Conservation (phyloP, 2,797 vertebrate genomes). For the Propithecus deckenii region DNA sequence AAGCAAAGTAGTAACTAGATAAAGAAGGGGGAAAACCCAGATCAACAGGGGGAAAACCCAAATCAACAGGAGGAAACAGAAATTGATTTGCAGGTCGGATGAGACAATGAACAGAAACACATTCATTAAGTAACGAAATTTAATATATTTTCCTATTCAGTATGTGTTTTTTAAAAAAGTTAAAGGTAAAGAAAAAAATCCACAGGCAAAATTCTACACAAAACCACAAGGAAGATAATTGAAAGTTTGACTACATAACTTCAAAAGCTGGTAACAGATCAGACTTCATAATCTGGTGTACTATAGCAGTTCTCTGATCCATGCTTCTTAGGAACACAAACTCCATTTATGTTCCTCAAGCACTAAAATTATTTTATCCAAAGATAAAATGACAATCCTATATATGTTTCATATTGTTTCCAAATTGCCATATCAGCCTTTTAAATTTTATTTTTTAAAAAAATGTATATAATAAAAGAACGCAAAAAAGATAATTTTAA, state of each 20-base stretch:
- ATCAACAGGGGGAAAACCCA: not conserved
- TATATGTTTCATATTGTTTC: constrained; percentile 23
- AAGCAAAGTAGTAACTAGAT: not conserved
- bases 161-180: not conserved
- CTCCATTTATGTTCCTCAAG: not conserved
- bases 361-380: constrained; percentile 42
- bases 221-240: not conserved
- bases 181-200: constrained; percentile 27
- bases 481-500: constrained; percentile 16
- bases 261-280: not conserved
- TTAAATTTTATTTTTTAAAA: constrained; percentile 7
- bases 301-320: not conserved
- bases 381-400: constrained; percentile 17
- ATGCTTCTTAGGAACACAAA: constrained; percentile 8
- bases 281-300: not conserved
- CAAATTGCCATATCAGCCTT: not conserved
- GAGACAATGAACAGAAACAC: not conserved
- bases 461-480: constrained; percentile 33
- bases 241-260: not conserved
- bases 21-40: not conserved
- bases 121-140: not conserved
- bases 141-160: not conserved
- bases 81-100: not conserved
- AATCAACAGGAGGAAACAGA: constrained; percentile 1
- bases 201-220: not conserved